phyloP scores from a whole-genome alignment of 2,888 invertebrate genomes.

The Hydriomena furcata region DNA sequence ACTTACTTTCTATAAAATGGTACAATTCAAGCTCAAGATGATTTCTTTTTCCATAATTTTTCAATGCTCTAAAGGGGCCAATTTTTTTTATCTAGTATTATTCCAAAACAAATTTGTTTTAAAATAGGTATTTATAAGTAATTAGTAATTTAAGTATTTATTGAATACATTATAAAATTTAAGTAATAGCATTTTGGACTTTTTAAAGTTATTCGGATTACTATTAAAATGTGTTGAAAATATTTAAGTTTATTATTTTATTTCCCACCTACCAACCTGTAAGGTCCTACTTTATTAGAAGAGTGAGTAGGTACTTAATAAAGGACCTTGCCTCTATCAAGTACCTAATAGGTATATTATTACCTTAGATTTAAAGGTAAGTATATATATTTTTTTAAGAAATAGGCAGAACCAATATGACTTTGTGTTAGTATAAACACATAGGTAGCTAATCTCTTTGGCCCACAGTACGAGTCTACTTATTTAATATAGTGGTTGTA shows the following conservation, averaged over 20 bases:
- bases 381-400: too few relatives aligned
- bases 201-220: slow-evolving; percentile 78
- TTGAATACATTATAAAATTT: slow-evolving; percentile 64
- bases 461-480: too few relatives aligned
- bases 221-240: slow-evolving; percentile 73
- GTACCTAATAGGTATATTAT: too few relatives aligned
- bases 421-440: too few relatives aligned
- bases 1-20: slow-evolving; percentile 36
- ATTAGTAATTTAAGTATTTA: slow-evolving; percentile 76
- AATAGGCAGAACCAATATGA: too few relatives aligned
- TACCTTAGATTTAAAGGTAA: too few relatives aligned
- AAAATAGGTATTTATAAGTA: slow-evolving; percentile 47
- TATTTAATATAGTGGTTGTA: too few relatives aligned
- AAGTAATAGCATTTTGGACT: slow-evolving; percentile 69
- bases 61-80: slow-evolving; percentile 72
- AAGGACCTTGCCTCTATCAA: too few relatives aligned
- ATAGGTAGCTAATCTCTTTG: too few relatives aligned
- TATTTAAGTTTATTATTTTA: slow-evolving; percentile 5
- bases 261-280: too few relatives aligned
- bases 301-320: too few relatives aligned
- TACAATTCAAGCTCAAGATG: slow-evolving; percentile 58
- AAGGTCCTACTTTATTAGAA: too few relatives aligned
- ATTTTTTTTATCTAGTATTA: slow-evolving; percentile 64
- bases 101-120: slow-evolving; percentile 57
- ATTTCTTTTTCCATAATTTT: slow-evolving; percentile 42